Percentiles rank a stretch among this genome's conserved stretches.
Conservation (phyloP, 2,888 invertebrate genomes). For the Sinotaia quadrata region DNA sequence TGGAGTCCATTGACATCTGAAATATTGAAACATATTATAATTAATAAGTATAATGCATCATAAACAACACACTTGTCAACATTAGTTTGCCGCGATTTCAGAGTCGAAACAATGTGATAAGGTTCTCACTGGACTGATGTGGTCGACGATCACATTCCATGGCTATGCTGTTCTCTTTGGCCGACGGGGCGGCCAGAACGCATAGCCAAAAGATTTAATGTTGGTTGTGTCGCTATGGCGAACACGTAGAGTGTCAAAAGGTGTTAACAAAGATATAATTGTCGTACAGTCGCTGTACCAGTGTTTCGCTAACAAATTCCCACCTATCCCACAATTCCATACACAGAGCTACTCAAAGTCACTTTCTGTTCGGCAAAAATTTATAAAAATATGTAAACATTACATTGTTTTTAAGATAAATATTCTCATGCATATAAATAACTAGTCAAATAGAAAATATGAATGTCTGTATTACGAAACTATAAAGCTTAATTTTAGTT, state of each 20-base stretch:
- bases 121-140: slow-evolving; percentile 39
- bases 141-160: slow-evolving; percentile 41
- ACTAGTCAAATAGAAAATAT: too few relatives aligned
- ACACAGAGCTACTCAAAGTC: slow-evolving; percentile 4
- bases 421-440: too few relatives aligned
- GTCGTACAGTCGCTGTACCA: too few relatives aligned
- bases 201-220: slow-evolving; percentile 21
- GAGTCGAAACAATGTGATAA: slow-evolving; percentile 31
- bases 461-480: too few relatives aligned
- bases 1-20: slow-evolving; percentile 62
- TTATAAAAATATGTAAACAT: too few relatives aligned
- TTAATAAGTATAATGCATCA: not conserved
- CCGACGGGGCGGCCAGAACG: slow-evolving; percentile 27
- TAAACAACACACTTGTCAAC: not conserved
- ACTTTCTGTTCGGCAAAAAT: too few relatives aligned
- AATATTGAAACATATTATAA: too few relatives aligned
- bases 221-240: not conserved
- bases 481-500: too few relatives aligned
- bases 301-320: slow-evolving; percentile 36
- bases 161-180: slow-evolving; percentile 24
- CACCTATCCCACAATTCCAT: slow-evolving; percentile 53
- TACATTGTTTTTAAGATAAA: too few relatives aligned
- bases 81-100: slow-evolving; percentile 14
- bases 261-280: slow-evolving; percentile 8
- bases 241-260: not conserved